phyloP scores from a whole-genome alignment of 2,797 vertebrate genomes.

The Netta rufina region DNA sequence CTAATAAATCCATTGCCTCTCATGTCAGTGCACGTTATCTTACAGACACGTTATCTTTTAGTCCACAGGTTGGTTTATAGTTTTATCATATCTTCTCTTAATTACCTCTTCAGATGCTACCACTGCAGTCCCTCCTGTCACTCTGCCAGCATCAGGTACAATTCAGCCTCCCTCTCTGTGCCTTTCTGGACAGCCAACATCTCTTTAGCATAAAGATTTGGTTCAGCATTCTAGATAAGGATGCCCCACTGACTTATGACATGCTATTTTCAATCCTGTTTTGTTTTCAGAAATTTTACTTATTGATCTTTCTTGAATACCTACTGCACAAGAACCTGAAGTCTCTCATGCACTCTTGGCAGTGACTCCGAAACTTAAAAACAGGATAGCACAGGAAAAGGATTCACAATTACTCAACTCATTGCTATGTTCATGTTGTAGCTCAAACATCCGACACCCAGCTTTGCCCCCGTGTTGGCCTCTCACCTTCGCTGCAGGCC shows the following conservation, averaged over 20 bases:
- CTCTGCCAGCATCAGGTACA: fast-evolving
- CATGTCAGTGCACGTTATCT: too few species aligned
- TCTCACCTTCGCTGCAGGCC: too few species aligned
- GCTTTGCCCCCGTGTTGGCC: neutral
- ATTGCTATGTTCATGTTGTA: fast-evolving
- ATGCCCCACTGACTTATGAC: neutral
- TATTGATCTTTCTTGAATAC: neutral
- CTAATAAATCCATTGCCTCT: too few species aligned
- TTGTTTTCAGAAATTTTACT: neutral
- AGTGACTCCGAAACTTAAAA: neutral
- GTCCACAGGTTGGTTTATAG: neutral
- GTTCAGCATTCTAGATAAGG: neutral
- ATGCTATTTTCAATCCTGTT: neutral
- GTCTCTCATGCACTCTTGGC: neutral
- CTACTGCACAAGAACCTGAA: neutral
- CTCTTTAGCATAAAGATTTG: neutral
- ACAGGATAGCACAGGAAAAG: neutral
- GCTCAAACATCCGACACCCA: fast-evolving
- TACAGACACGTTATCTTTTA: neutral
- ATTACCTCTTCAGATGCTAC: neutral
- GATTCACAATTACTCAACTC: neutral
- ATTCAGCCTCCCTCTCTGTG: neutral
- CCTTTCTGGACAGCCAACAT: neutral
- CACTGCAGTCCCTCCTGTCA: neutral
- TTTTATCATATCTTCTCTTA: neutral